Conservation (phyloP, 1,140 invertebrate genomes). For the Drosophila pectinifera region DNA sequence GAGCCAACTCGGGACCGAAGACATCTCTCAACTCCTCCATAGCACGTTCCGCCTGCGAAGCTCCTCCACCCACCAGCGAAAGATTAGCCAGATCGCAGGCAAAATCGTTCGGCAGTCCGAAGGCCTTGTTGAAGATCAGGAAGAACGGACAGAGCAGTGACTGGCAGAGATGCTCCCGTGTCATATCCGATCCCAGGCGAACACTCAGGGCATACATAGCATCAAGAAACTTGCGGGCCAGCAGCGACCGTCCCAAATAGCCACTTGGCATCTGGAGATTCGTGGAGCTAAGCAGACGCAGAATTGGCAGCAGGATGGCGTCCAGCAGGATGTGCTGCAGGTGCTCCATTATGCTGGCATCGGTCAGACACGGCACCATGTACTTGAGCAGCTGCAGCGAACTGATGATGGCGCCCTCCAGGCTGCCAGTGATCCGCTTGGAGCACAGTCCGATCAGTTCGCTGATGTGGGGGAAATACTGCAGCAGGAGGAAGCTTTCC, state of each 20-base stretch:
- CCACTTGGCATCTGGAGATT: conserved; percentile 93
- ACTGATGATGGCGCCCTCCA: conserved; percentile 95
- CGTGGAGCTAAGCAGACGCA: conserved; percentile 90
- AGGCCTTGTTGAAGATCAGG: conserved; percentile 93
- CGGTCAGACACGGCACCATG: conserved; percentile 92
- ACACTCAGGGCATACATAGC: conserved; percentile 91
- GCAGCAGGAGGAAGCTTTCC: conserved; percentile 91
- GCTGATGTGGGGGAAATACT: conserved; percentile 96
- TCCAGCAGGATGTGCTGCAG: conserved; percentile 91
- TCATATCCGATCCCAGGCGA: conserved; percentile 93
- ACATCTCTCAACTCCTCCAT: conserved; percentile 92
- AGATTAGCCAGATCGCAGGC: conserved; percentile 59
- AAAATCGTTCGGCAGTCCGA: conserved; percentile 88
- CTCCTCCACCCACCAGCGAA: conserved; percentile 29
- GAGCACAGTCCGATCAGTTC: conserved; percentile 92
- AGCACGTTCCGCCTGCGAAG: conserved; percentile 85
- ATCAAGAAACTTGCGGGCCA: conserved; percentile 93
- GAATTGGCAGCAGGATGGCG: conserved; percentile 91
- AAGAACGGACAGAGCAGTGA: conserved; percentile 92
- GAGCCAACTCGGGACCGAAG: conserved; percentile 93
- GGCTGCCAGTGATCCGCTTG: conserved; percentile 90
- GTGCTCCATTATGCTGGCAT: conserved; percentile 94
- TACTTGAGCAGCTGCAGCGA: conserved; percentile 92
- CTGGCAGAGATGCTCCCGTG: conserved; percentile 90
- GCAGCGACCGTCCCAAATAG: conserved; percentile 88